Conservation (phyloP, 2,113 vertebrate genomes). For the Calyptommatus sinebrachiatus region DNA sequence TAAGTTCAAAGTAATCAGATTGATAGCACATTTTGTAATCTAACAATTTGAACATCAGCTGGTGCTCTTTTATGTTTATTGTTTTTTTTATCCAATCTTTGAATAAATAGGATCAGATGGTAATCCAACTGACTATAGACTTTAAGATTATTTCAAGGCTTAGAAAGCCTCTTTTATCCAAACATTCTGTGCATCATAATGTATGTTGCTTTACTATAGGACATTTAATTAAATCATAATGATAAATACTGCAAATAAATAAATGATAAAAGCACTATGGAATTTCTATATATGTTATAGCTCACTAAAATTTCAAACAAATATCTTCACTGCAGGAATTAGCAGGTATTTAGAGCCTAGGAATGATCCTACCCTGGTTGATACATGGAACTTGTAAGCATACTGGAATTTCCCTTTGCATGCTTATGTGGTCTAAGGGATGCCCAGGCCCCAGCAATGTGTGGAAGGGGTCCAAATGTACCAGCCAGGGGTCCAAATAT, state of each 20-base stretch:
- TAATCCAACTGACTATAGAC: constrained; percentile 7
- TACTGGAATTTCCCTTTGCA: too few relatives aligned
- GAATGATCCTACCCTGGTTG: too few relatives aligned
- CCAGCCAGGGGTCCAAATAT: too few relatives aligned
- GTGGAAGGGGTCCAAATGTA: too few relatives aligned
- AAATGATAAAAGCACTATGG: not conserved
- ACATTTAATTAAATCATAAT: not conserved
- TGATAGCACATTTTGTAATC: not conserved
- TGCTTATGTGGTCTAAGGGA: too few relatives aligned
- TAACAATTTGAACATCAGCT: constrained; percentile 5
- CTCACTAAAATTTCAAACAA: not conserved
- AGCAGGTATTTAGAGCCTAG: too few relatives aligned
- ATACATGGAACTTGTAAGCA: too few relatives aligned
- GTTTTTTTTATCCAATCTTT: constrained; percentile 5
- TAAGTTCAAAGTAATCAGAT: constrained; percentile 2
- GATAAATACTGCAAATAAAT: too few relatives aligned
- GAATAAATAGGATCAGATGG: constrained; percentile 16
- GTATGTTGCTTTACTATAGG: not conserved
- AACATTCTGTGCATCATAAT: not conserved
- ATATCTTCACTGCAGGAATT: not conserved
- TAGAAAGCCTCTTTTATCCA: not conserved
- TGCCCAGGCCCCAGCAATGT: too few relatives aligned
- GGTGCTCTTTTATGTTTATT: constrained; percentile 18
- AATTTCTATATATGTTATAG: not conserved
- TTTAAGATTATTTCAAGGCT: not conserved